Conservation (phyloP, 2,888 invertebrate species). For the Ophion ventricosus region DNA sequence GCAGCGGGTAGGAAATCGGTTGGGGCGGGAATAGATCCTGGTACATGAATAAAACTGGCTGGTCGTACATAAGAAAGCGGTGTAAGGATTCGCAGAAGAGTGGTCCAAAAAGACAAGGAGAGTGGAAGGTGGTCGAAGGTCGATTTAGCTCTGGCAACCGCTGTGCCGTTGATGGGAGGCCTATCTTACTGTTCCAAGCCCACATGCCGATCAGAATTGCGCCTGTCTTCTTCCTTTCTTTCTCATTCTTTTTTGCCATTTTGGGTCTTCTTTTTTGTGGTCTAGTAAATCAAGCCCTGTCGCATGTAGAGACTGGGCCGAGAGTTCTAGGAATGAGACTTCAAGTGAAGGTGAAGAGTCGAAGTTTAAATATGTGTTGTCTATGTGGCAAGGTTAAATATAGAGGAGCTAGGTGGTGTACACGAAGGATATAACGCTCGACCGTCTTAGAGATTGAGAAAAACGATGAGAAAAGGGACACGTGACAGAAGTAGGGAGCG, state of each 20-base stretch:
- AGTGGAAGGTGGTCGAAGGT: conserved; percentile 59
- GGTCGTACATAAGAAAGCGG: conserved; percentile 67
- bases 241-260: conserved; percentile 1
- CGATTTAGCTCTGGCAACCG: conserved; percentile 67
- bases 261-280: not conserved
- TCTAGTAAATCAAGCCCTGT: conserved; percentile 21
- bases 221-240: not conserved
- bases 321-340: not conserved
- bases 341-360: not conserved
- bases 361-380: conserved; percentile 31
- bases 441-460: conserved; percentile 37
- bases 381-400: conserved; percentile 27
- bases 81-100: conserved; percentile 14
- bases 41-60: conserved; percentile 71
- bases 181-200: not conserved
- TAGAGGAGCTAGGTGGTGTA: conserved; percentile 23
- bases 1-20: conserved; percentile 77
- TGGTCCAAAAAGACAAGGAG: conserved; percentile 68
- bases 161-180: conserved; percentile 32
- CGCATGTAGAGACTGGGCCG: not conserved
- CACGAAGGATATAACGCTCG: conserved; percentile 7
- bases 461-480: conserved; percentile 35
- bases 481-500: not conserved
- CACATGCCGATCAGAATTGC: not conserved
- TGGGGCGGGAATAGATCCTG: conserved; percentile 77